Evolutionary conservation across 2,797 vertebrate genomes (phyloP), one percentile per base, ranked within the genome.

Genomic region (Pagetopsis macropterus): DNA sequence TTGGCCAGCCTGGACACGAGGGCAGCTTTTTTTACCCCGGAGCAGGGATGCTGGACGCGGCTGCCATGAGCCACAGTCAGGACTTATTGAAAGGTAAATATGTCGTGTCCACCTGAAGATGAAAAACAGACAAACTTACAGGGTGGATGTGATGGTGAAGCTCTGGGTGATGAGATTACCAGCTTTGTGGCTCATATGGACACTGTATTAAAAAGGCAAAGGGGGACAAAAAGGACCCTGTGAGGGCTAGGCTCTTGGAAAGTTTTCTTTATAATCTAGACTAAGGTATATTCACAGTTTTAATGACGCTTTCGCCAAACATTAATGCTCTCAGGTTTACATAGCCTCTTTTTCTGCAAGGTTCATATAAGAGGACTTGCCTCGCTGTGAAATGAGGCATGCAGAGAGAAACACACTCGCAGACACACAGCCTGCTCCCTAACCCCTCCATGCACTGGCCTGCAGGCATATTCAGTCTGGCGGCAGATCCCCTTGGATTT

Each of bases 1-100:
- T 94, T 92, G 76, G 90, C 92, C 93, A 91, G 81, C 88, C 87
- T 66, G 90, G 91, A 88, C 94, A 94, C 61, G 95, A 95, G 84
- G 92, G 88, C 87, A 86, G 93, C 91, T 82, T 94, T 74, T 94
- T 94, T 94, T 94, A 94, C 93, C 91, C 90, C 78, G 91, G 92
- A 78, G 72, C 70, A 54, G 94, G 93, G 91, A 71, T 93, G 73
- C 89, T 95, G 91, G 94, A 95, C 86, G 87, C 88, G 63, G 83
- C 89, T 69, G 67, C 92, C 81, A 84, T 94, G 89, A 92, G 92
- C 93, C 94, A 92, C 89, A 88, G 85, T 93, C 94, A 95, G 91
- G 95, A 95, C 93, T 94, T 94, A 75, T 86, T 95, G 82, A 95
- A 95, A 95, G 94, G 94, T 95, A 95, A 95, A 95, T 95, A 95